phyloP scores from a whole-genome alignment of 2,113 vertebrate species.

The Gnathochromis pfefferi region DNA sequence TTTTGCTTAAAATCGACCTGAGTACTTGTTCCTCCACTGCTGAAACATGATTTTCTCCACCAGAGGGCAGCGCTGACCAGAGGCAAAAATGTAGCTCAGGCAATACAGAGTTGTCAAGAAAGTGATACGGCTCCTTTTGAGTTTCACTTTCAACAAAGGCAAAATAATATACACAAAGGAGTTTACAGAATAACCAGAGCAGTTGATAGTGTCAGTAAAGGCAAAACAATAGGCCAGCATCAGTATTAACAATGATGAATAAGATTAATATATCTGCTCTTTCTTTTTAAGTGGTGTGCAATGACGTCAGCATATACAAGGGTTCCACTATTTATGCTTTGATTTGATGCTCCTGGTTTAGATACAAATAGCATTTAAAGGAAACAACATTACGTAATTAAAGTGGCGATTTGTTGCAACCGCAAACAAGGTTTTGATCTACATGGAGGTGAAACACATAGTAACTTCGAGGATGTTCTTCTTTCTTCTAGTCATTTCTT shows the following conservation, averaged over 20 bases:
- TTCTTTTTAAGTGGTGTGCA: neutral
- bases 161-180: neutral
- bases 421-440: neutral
- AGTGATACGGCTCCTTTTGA: neutral
- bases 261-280: neutral
- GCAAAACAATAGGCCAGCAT: neutral
- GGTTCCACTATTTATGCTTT: neutral
- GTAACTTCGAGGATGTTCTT: neutral
- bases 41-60: neutral
- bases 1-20: neutral
- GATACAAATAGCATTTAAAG: neutral
- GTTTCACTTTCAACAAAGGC: neutral
- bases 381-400: neutral
- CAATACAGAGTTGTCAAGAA: neutral
- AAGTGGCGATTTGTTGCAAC: neutral
- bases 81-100: neutral
- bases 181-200: neutral
- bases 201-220: neutral
- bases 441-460: neutral
- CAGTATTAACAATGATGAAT: neutral
- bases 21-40: neutral
- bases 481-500: neutral
- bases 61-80: constrained; percentile 17
- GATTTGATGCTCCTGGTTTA: neutral
- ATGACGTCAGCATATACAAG: neutral